These are phyloP conservation scores for Andinoacara biseriatus DNA, from an alignment of 2,113 vertebrate species.

Conservation along the genomic window DNA sequence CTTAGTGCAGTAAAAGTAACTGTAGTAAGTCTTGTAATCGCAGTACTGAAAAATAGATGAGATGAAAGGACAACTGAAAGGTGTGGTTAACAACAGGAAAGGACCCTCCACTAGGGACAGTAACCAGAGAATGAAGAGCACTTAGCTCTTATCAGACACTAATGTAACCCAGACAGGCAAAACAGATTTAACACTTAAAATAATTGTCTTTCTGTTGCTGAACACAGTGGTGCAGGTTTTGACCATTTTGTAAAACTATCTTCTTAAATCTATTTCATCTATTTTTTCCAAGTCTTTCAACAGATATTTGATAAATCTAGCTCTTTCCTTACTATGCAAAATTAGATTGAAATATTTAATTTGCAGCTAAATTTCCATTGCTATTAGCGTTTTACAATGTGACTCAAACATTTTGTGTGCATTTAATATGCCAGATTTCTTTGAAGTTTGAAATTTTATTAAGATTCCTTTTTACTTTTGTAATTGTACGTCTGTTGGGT, in stretches of 20 bases:
- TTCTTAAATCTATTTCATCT: background rate
- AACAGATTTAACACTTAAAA: background rate
- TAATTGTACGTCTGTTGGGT: background rate
- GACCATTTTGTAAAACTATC: background rate
- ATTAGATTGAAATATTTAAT: background rate
- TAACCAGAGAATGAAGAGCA: conserved; percentile 54
- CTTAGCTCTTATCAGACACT: conserved; percentile 57
- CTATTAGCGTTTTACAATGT: background rate
- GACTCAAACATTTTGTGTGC: background rate
- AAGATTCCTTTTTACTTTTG: background rate
- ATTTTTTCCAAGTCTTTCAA: background rate
- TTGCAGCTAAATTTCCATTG: background rate
- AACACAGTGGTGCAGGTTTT: background rate
- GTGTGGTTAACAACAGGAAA: conserved; percentile 62
- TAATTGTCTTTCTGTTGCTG: fast-evolving
- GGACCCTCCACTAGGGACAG: conserved; percentile 51
- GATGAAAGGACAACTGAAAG: conserved; percentile 70
- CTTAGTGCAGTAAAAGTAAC: conserved; percentile 5
- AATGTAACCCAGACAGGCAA: conserved; percentile 37
- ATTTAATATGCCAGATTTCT: background rate
- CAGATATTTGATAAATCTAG: background rate
- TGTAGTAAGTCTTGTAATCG: conserved; percentile 11
- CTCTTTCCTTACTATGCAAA: fast-evolving
- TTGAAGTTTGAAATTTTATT: background rate
- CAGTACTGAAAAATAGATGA: conserved; percentile 43